phyloP scores from a whole-genome alignment of 2,113 vertebrate species.

The Phyllostomus discolor region DNA sequence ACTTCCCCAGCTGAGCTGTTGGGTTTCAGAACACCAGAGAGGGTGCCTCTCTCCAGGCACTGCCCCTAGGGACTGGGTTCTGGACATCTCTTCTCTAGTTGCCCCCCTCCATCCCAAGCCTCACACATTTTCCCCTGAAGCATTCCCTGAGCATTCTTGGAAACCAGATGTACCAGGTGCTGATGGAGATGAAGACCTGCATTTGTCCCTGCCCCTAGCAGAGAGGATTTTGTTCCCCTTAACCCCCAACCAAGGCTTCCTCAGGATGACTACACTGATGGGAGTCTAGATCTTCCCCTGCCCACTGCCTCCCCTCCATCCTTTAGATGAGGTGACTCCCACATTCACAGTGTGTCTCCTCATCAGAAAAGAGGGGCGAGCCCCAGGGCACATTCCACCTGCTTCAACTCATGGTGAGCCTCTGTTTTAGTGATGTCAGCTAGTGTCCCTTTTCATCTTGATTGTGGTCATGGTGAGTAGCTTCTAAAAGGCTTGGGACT shows the following conservation, averaged over 20 bases:
- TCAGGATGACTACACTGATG: rapidly evolving
- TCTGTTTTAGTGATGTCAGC: not conserved
- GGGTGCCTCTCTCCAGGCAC: not conserved
- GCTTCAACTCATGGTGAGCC: not conserved
- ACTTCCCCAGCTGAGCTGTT: not conserved
- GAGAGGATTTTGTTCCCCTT: not conserved
- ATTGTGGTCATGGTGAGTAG: too few relatives aligned
- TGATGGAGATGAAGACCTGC: not conserved
- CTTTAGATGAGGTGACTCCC: not conserved
- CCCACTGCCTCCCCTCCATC: not conserved
- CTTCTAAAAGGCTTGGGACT: not conserved
- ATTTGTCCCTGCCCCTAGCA: not conserved
- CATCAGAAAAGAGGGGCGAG: not conserved
- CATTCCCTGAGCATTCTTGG: too few relatives aligned
- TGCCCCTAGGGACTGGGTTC: too few relatives aligned
- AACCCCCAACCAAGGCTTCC: too few relatives aligned
- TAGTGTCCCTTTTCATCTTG: too few relatives aligned
- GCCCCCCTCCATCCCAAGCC: rapidly evolving
- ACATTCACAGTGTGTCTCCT: not conserved
- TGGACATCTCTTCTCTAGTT: not conserved
- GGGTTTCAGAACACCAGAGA: not conserved
- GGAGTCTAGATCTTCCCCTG: too few relatives aligned
- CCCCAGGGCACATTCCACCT: too few relatives aligned
- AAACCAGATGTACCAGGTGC: not conserved
- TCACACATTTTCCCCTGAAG: not conserved